phyloP scores from a whole-genome alignment of 1,140 invertebrate genomes.

The Caerostris darwini region DNA sequence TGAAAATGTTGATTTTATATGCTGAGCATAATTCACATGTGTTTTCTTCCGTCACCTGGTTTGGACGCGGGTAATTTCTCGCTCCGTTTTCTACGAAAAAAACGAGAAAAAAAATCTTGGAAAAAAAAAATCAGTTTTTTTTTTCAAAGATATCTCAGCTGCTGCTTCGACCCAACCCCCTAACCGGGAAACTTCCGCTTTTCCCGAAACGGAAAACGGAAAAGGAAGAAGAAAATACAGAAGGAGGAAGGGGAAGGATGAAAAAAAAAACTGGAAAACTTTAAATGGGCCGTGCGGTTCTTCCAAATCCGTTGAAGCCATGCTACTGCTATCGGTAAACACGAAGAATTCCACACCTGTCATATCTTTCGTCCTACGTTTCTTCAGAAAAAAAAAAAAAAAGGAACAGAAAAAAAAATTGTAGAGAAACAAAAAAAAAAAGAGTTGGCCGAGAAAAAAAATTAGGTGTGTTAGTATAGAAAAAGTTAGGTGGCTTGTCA shows the following conservation, averaged over 20 bases:
- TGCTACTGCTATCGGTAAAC: conserved; percentile 33
- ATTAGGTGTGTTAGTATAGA: neutral
- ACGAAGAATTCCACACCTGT: conserved; percentile 56
- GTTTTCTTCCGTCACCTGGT: neutral
- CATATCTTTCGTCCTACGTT: conserved; percentile 39
- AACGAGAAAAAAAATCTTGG: neutral
- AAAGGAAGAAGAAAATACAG: conserved; percentile 32
- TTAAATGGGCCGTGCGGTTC: conserved; percentile 60
- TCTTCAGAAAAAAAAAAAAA: neutral
- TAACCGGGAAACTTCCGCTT: conserved; percentile 62
- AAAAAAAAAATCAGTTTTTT: conserved; percentile 12
- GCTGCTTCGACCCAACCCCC: conserved; percentile 3
- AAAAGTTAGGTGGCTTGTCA: conserved; percentile 23
- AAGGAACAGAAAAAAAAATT: neutral
- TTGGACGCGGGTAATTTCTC: neutral
- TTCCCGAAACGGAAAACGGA: conserved; percentile 52
- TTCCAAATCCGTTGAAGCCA: conserved; percentile 42
- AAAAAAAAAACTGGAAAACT: conserved; percentile 31
- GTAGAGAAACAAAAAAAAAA: conserved; percentile 17
- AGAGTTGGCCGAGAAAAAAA: neutral
- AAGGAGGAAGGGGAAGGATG: conserved; percentile 12
- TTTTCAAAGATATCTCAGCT: neutral
- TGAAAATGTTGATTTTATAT: neutral
- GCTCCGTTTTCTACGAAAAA: neutral
- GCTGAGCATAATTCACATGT: neutral